phyloP scores from a whole-genome alignment of 2,888 invertebrate genomes.

The Podabrus alpinus region DNA sequence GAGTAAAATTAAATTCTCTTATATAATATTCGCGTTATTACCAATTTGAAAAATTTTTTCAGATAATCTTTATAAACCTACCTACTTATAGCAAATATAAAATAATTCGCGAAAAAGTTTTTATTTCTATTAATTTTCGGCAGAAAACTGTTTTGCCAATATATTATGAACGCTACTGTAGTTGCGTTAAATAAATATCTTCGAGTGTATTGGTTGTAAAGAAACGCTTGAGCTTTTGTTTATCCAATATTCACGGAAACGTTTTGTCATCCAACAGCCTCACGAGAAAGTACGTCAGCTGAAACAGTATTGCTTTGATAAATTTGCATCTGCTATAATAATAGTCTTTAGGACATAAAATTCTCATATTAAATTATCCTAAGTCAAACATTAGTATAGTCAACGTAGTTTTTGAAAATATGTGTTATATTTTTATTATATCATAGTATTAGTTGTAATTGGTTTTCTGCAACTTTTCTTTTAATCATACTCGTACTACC shows the following conservation, averaged over 20 bases:
- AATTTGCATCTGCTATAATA: conserved; percentile 19
- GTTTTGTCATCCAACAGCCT: conserved; percentile 18
- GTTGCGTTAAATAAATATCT: conserved; percentile 11
- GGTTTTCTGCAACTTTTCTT: no score
- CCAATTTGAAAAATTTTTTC: no score
- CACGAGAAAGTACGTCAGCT: conserved; percentile 10
- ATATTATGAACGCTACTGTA: no score
- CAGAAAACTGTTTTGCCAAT: no score
- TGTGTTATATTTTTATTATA: neutral
- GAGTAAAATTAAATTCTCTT: no score
- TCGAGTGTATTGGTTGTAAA: conserved; percentile 2
- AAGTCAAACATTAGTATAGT: neutral
- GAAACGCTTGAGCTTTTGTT: conserved; percentile 8
- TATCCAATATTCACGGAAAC: conserved; percentile 16
- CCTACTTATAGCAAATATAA: no score
- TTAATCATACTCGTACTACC: no score
- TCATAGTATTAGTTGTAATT: no score
- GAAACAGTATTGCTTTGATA: conserved; percentile 16
- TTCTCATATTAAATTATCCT: neutral
- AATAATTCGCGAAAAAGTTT: no score
- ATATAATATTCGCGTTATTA: no score
- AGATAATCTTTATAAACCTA: no score
- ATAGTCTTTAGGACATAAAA: conserved; percentile 11
- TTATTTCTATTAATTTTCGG: no score
- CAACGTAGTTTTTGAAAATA: neutral